phyloP scores from a whole-genome alignment of 1,140 invertebrate species.

The Diuraphis noxia region DNA sequence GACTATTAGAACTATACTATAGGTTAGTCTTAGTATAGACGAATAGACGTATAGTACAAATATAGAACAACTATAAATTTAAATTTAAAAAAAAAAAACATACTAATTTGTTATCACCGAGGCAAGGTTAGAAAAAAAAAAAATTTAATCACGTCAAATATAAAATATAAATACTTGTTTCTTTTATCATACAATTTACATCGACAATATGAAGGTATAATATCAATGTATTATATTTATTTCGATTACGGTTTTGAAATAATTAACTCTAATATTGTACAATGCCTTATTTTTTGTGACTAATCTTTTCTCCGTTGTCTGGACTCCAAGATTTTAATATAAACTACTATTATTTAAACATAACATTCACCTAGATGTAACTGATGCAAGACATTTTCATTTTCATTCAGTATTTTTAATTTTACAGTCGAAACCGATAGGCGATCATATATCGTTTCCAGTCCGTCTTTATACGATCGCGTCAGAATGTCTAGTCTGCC shows the following conservation, averaged over 20 bases:
- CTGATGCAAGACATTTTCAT: background rate
- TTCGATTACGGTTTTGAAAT: background rate
- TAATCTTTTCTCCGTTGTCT: too few relatives aligned
- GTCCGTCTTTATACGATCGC: too few relatives aligned
- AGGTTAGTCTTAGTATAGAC: too few relatives aligned
- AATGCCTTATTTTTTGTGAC: too few relatives aligned
- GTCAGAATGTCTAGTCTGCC: too few relatives aligned
- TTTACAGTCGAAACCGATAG: background rate
- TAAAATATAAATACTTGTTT: background rate
- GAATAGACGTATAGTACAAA: too few relatives aligned
- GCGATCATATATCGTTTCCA: background rate
- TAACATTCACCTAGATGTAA: too few relatives aligned
- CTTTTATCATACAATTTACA: background rate
- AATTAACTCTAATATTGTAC: too few relatives aligned
- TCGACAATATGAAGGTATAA: background rate
- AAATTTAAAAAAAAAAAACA: background rate
- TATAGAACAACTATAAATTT: background rate
- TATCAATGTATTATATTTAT: background rate
- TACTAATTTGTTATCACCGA: background rate
- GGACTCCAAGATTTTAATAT: too few relatives aligned
- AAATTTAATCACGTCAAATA: background rate
- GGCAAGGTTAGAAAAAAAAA: background rate
- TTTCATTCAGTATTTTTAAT: background rate
- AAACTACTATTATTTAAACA: too few relatives aligned
- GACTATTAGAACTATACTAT: too few relatives aligned